Evolutionary conservation across 2,113 vertebrate genomes (phyloP), one percentile per base, ranked within the genome.

Genomic region (Spheniscus mendiculus): DNA sequence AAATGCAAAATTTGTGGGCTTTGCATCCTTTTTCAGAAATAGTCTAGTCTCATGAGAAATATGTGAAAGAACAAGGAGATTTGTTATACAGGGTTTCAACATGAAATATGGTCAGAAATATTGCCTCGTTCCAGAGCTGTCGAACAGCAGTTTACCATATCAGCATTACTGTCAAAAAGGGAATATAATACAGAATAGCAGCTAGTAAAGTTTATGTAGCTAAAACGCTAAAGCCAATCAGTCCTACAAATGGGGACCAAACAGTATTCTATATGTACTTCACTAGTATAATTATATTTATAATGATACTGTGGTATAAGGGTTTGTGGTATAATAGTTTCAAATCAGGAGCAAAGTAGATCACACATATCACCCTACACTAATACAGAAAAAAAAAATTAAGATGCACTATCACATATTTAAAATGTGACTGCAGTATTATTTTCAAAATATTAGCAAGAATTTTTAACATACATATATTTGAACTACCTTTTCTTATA

Each of bases 151-250:
- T 87, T 90, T 82, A 91, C 62, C 7, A 11, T 30, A 88, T 21
- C 70, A 92, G 45, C 53, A 87, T 83, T 93, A 72, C 34, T 77
- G 62, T 81, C 55, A 72, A 79, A 92, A 94, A 18, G 13, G 11
- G 27, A 89, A 58, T 62, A 55, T 30, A 88, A 78, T 18, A 86
- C 3, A 11, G 40, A 88, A 78, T 34, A 91, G 27, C 44, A 95
- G 36, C 10, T 36, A 69, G 25, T 69, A 53, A 67, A 69, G 16
- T 38, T 78, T 56, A 78, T 59, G 34, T n/a, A 83, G n/a, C 59
- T 91, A 90, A 87, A 94, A 49, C 23, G 52, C 26, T 47, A 77
- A n/a, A 22, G 16, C 45, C 8, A 77, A 45, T 36, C 40, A 40
- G 34, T 73, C 63, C 47, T 70, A 87, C 10, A 70, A 78, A 67